These are phyloP conservation scores for Drosophila ananassae DNA, from an alignment of 1,140 invertebrate genomes.

Conservation along the genomic window DNA sequence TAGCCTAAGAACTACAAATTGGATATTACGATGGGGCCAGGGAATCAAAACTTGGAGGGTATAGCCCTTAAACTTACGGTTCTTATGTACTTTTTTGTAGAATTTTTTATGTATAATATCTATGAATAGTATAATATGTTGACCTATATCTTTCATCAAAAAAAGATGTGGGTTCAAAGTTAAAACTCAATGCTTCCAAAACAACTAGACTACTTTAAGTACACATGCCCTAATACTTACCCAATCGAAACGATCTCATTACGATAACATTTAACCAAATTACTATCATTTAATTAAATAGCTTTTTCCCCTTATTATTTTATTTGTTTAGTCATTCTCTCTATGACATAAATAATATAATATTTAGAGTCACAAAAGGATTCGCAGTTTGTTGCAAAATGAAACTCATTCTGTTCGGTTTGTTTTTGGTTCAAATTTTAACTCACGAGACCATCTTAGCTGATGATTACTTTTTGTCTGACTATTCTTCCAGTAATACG, in stretches of 20 bases:
- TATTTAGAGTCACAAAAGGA: not conserved
- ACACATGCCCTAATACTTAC: not conserved
- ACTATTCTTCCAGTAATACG: not conserved
- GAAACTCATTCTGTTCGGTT: slow-evolving; percentile 27
- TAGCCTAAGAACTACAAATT: slow-evolving; percentile 53
- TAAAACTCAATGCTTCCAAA: not conserved
- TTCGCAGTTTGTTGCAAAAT: slow-evolving; percentile 29
- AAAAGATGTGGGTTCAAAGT: not conserved
- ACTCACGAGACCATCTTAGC: not conserved
- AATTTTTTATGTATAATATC: too few species aligned
- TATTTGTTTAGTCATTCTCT: not conserved
- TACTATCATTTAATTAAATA: not conserved
- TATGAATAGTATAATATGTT: not conserved
- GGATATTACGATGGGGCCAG: not conserved
- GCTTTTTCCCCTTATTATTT: not conserved
- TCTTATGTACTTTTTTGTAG: too few species aligned
- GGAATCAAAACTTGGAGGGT: not conserved
- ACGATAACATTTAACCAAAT: not conserved
- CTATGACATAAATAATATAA: not conserved
- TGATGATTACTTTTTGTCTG: not conserved
- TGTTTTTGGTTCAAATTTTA: slow-evolving; percentile 1
- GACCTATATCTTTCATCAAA: not conserved
- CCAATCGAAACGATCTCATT: not conserved
- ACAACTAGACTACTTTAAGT: not conserved
- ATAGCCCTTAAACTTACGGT: too few species aligned